phyloP scores from a whole-genome alignment of 1,140 invertebrate species.

The Drosophila nebulosa region DNA sequence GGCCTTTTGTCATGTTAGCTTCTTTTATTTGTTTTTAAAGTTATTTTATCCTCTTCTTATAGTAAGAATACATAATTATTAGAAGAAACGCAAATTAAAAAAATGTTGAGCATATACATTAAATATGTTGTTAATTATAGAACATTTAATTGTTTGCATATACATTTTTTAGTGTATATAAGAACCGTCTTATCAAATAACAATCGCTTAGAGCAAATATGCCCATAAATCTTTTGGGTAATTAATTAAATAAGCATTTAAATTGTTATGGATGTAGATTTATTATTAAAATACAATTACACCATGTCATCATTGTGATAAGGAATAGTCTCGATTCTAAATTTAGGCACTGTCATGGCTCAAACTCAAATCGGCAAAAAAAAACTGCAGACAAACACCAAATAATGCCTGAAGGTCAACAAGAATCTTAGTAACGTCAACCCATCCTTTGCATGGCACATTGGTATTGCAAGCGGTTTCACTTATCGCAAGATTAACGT shows the following conservation, averaged over 20 bases:
- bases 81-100: too few relatives aligned
- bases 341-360: neutral
- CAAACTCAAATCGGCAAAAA: neutral
- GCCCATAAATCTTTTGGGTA: constrained; percentile 61
- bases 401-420: neutral
- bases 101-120: too few relatives aligned
- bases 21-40: too few relatives aligned
- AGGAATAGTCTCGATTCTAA: constrained; percentile 2
- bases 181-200: constrained; percentile 32
- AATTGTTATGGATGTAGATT: constrained; percentile 14
- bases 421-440: neutral
- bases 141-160: neutral
- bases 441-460: neutral
- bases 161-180: neutral
- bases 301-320: constrained; percentile 41
- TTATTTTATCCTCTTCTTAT: too few relatives aligned
- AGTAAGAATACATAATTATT: too few relatives aligned
- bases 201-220: constrained; percentile 38
- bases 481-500: neutral
- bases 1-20: too few relatives aligned
- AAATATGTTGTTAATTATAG: neutral
- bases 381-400: neutral
- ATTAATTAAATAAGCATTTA: constrained; percentile 71
- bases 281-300: constrained; percentile 26
- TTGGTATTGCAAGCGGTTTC: neutral